Evolutionary conservation across 1,140 invertebrate genomes (phyloP).

Genomic region (Aleiodes sp.): DNA sequence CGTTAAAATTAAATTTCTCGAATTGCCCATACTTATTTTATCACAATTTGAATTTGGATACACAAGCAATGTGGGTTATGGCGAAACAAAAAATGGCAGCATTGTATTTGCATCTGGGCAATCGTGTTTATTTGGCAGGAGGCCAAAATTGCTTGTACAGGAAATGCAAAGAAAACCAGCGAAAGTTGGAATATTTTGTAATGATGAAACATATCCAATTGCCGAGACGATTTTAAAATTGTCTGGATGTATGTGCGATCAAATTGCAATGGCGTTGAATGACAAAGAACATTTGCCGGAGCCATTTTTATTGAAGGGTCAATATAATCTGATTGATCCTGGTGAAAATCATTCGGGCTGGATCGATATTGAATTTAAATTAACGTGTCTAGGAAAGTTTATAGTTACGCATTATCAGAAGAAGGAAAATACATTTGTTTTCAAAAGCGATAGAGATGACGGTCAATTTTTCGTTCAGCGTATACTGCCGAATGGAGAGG

Average conservation of each 20-base stretch:
- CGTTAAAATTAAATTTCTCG: constrained; percentile 58
- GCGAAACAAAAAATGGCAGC: constrained; percentile 37
- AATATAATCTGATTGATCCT: constrained; percentile 50
- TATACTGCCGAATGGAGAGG: constrained; percentile 36
- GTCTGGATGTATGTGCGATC: constrained; percentile 59
- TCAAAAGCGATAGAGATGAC: constrained; percentile 44
- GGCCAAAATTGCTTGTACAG: constrained; percentile 50
- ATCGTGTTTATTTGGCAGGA: constrained; percentile 54
- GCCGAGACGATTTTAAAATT: constrained; percentile 52
- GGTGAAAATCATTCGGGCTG: constrained; percentile 54
- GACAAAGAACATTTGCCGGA: constrained; percentile 50
- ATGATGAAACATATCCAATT: constrained; percentile 56
- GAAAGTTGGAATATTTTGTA: constrained; percentile 55
- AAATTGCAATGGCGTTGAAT: constrained; percentile 56
- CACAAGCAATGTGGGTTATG: neutral
- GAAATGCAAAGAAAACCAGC: constrained; percentile 47
- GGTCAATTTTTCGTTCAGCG: constrained; percentile 46
- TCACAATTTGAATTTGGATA: constrained; percentile 48
- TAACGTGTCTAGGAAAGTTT: constrained; percentile 53
- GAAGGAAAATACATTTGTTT: constrained; percentile 41
- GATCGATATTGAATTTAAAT: constrained; percentile 48
- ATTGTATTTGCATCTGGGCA: constrained; percentile 50
- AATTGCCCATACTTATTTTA: constrained; percentile 58
- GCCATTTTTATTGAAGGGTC: constrained; percentile 52
- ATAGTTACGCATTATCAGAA: constrained; percentile 52